Evolutionary conservation across 1,140 invertebrate genomes (phyloP), one percentile per base, ranked within the genome.

Genomic region (Drosophila tristis): DNA sequence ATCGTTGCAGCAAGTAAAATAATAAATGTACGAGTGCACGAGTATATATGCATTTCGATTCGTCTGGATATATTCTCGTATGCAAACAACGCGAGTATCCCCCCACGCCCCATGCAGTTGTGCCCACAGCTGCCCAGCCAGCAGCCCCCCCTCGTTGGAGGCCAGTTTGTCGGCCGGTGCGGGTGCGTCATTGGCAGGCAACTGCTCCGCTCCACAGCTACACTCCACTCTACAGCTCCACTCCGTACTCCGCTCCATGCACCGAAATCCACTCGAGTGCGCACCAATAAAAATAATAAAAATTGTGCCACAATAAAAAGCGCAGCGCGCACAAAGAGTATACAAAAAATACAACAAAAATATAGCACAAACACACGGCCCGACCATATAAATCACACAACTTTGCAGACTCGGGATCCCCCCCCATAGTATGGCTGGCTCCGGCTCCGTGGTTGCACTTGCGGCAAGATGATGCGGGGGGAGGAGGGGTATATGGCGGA

Each of bases 331-430:
- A 54, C 16, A 61, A 64, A 71, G 42, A 48, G 54, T 39, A 39
- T 8, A 39, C 29, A 42, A 60, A 61, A 62, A 78, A 20, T 20
- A 20, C 2, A 78, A 61, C 44, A 60, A 4, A 49, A 42, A 20
- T 20, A 44, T 8, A 35, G 16, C 44, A 48, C 49, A 59, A 35
- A 77, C 59, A 68, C 64, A 73, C 48, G 71, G 73, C 84, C 66
- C 84, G 84, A 74, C 71, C 82, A 79, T 89, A 87, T 87, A 87
- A 87, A 87, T 87, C 82, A 87, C 82, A 87, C 66, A 87, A 82
- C 84, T 87, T 87, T 76, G 73, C 82, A 87, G 82, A 87, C 82
- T 67, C 66, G 70, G 71, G 75, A 60, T 53, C 48, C 71, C 47
- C 47, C 71, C 47, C 71, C 72, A 49, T 67, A 77, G 78, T 65